Conservation (phyloP, 2,113 vertebrate species). For the Diphyllodes magnificus region DNA sequence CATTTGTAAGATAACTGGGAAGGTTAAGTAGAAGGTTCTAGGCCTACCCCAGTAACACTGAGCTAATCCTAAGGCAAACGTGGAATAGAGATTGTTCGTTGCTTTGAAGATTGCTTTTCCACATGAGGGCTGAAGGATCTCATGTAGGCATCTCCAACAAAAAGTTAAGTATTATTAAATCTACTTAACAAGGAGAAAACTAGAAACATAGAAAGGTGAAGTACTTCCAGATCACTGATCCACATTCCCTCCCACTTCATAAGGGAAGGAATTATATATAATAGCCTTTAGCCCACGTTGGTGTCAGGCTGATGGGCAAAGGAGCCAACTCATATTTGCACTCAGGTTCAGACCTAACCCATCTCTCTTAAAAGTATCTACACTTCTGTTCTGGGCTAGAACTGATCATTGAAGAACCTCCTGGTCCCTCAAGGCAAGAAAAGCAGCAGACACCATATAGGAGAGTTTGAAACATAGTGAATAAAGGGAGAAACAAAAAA, state of each 20-base stretch:
- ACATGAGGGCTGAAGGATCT: not conserved
- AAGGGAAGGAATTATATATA: not conserved
- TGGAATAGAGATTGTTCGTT: not conserved
- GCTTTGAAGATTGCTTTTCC: not conserved
- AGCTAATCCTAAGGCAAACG: not conserved
- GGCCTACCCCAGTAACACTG: not conserved
- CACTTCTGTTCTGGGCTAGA: not conserved
- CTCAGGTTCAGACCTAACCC: not conserved
- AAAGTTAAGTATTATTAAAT: not conserved
- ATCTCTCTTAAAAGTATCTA: not conserved
- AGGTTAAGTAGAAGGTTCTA: not conserved
- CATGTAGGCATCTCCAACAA: not conserved
- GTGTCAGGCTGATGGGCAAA: not conserved
- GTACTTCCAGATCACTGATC: not conserved
- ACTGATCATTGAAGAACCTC: not conserved
- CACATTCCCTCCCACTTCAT: not conserved
- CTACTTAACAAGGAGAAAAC: not conserved
- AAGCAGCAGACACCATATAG: not conserved
- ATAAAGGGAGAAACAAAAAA: not conserved
- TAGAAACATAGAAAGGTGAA: not conserved
- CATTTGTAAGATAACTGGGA: not conserved
- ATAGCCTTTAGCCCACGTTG: not conserved
- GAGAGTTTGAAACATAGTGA: not conserved
- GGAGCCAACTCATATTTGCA: not conserved
- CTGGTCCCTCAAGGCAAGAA: not conserved